Base-by-base conservation (phyloP, 2,888 invertebrate genomes). In the Sminthurides aquaticus region DNA sequence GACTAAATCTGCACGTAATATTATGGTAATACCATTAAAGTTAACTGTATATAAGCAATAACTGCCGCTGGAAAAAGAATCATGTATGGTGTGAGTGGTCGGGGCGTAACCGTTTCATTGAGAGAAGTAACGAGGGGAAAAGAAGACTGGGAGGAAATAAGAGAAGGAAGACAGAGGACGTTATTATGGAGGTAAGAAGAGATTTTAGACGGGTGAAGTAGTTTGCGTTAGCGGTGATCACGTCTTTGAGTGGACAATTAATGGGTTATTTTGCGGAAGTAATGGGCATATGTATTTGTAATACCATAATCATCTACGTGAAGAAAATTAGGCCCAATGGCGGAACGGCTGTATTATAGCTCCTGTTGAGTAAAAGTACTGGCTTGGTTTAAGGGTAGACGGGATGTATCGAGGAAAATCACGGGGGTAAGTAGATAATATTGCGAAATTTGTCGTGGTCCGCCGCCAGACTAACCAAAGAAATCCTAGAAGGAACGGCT, bases 21-120 rank as follows among this genome's bases (percentile, higher is more conserved):
- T n/a, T 43, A 58, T 58, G 58, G 27, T 58, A 58, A 58, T 58
- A 43, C 22, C 58, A 58, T 58, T 58, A 58, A 58, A 57, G 25
- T 57, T 57, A 20, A 25, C 18, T 27, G 28, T 28, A 57, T 57
- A 57, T 27, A 28, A n/a, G 24, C 22, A 22, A 54, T 22, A 54
- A 54, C 25, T 54, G 15, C 3, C 5, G 54, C 3, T 54, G 26
- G 26, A 54, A 25, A n/a, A n/a, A n/a, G n/a, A n/a, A n/a, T n/a
- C n/a, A 34, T 34, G 43, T 11, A 34, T 34, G 43, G 43, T n/a
- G 43, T 15, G 15, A 15, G 8, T 34, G 8, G 43, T 34, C 43
- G 43, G 15, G 15, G 8, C 8, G 43, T 5, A 34, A 34, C 8
- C 8, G 15, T 34, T 34, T 34, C 43, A 15, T 5, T 34, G 43